phyloP scores from a whole-genome alignment of 37 sponge, comb jelly and placozoan species.

The Hexactinellida sp. region DNA sequence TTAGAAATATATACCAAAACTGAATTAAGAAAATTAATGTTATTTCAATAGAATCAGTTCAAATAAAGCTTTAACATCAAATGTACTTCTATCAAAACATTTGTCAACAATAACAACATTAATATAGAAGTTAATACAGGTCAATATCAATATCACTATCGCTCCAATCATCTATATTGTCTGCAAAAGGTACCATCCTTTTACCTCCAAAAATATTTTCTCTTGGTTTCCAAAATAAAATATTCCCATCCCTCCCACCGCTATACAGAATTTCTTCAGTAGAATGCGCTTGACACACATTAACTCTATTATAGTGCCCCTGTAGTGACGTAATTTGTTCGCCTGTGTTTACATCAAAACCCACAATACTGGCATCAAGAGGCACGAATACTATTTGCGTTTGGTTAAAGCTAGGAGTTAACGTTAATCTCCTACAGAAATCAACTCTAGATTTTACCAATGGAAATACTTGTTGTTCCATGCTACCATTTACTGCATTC shows the following conservation, averaged over 20 bases:
- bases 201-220: background rate
- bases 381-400: background rate
- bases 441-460: background rate
- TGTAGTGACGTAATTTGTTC: background rate
- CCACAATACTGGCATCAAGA: background rate
- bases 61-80: too few relatives aligned
- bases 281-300: background rate
- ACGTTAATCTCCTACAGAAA: background rate
- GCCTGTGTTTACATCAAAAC: background rate
- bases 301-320: background rate
- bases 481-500: background rate
- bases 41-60: too few relatives aligned
- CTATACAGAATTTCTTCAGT: background rate
- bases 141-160: slow-evolving; percentile 4
- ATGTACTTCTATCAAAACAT: background rate
- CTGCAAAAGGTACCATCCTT: background rate
- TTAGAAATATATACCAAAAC: too few relatives aligned
- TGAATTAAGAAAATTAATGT: too few relatives aligned
- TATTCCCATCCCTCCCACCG: background rate
- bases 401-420: background rate
- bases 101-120: background rate
- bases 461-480: background rate
- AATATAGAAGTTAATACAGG: background rate
- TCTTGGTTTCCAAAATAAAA: slow-evolving; percentile 8
- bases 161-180: background rate